These are phyloP conservation scores for Anarrhichthys ocellatus DNA, from an alignment of 2,113 vertebrate genomes.

Conservation along the genomic window DNA sequence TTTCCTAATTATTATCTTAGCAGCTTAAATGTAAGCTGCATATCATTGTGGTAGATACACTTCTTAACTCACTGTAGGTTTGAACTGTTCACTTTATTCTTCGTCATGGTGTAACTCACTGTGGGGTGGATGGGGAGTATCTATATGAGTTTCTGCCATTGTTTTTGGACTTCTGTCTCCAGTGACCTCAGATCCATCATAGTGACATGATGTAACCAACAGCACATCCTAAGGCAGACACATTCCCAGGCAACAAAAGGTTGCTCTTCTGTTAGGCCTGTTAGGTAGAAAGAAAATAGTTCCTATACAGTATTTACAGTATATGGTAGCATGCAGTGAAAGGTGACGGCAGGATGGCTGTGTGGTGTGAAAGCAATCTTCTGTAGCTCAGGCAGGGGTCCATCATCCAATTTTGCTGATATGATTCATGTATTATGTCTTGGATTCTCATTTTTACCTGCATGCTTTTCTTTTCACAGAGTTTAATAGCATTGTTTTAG, in stretches of 20 bases:
- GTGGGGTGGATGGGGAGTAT: not conserved
- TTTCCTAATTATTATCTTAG: not conserved
- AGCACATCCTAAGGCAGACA: not conserved
- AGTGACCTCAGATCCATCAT: not conserved
- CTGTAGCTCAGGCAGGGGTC: not conserved
- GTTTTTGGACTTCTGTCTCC: not conserved
- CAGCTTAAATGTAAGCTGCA: not conserved
- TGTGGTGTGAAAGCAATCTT: not conserved
- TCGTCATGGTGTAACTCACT: not conserved
- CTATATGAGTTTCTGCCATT: not conserved
- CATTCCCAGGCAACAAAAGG: not conserved
- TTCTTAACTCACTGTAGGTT: not conserved
- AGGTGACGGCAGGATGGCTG: not conserved
- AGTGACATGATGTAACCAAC: constrained; percentile 10
- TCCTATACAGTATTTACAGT: not conserved
- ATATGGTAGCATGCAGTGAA: not conserved
- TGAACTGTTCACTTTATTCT: not conserved
- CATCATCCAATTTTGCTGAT: constrained; percentile 8
- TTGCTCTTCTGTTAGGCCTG: not conserved
- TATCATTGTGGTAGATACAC: not conserved
- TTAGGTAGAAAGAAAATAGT: not conserved
- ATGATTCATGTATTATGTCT: not conserved
- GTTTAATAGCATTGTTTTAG: not conserved
- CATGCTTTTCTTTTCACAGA: not conserved
- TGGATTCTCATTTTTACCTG: too few relatives aligned